These are phyloP conservation scores for Haemorhous mexicanus DNA, from an alignment of 2,113 vertebrate species.

Conservation along the genomic window DNA sequence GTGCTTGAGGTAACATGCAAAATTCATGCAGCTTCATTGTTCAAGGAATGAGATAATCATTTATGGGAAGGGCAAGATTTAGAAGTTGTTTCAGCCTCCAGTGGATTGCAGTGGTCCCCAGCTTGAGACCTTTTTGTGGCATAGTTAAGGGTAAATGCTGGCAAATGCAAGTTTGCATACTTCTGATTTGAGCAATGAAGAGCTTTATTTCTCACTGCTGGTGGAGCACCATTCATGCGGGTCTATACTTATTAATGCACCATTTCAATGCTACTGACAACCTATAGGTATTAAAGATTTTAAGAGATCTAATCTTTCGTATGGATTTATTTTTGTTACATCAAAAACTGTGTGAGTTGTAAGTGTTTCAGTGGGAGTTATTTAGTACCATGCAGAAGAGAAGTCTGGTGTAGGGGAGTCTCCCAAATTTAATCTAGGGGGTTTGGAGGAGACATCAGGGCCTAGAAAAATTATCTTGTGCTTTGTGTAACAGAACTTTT, in stretches of 20 bases:
- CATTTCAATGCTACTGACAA: not conserved
- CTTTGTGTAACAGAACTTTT: not conserved
- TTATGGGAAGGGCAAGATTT: not conserved
- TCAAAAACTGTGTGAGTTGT: not conserved
- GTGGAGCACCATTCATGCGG: not conserved
- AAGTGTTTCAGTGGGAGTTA: not conserved
- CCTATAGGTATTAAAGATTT: not conserved
- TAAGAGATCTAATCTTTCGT: not conserved
- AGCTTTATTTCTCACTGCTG: not conserved
- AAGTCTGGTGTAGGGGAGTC: not conserved
- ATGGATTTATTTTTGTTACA: not conserved
- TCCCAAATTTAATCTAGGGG: not conserved
- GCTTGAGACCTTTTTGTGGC: not conserved
- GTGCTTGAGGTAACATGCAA: conserved; percentile 39
- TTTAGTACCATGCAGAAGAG: not conserved
- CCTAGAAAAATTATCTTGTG: not conserved
- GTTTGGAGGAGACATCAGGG: not conserved
- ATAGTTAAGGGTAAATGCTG: not conserved
- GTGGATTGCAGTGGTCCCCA: not conserved
- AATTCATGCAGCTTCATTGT: conserved; percentile 36
- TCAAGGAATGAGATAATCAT: not conserved
- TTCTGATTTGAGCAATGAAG: not conserved
- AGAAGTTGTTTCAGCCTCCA: not conserved
- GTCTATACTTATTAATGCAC: not conserved
- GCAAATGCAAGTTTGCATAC: not conserved